A percentile compares a stretch with the other conserved stretches of the same genome.
Evolutionary conservation across 2,888 invertebrate genomes (phyloP).

Genomic region (Euzophera pinguis): DNA sequence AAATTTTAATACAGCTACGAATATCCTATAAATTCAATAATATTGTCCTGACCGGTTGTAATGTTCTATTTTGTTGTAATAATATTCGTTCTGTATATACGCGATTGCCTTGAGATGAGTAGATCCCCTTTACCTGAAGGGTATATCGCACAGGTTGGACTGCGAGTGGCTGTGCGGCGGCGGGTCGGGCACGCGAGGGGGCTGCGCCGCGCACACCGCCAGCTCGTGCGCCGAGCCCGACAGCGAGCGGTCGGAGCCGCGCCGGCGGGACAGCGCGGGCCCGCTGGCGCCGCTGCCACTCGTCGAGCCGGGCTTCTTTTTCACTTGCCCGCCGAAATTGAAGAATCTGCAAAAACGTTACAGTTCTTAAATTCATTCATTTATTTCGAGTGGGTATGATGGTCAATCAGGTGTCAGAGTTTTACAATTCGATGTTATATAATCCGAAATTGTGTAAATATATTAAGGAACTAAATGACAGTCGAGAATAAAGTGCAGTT

Average conservation of each 20-base stretch:
- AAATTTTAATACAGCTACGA: too few species aligned
- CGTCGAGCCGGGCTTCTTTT: constrained; percentile 86
- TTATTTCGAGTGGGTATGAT: not conserved
- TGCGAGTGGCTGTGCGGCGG: constrained; percentile 95
- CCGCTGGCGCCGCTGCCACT: constrained; percentile 53
- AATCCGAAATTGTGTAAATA: too few species aligned
- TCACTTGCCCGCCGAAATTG: constrained; percentile 92
- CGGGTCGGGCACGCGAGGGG: constrained; percentile 81
- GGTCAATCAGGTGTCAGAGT: too few species aligned
- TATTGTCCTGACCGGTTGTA: too few species aligned
- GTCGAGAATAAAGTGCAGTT: too few species aligned
- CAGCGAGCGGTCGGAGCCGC: constrained; percentile 91
- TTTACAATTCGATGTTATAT: too few species aligned
- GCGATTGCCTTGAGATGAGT: too few species aligned
- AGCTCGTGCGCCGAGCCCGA: constrained; percentile 92
- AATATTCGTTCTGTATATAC: too few species aligned
- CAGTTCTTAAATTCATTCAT: not conserved
- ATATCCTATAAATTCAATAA: too few species aligned
- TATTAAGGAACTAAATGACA: too few species aligned
- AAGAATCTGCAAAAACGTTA: constrained; percentile 84
- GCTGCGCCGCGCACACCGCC: constrained; percentile 84
- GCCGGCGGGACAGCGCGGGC: constrained; percentile 78
- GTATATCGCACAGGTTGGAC: constrained; percentile 91
- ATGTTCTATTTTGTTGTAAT: too few species aligned
- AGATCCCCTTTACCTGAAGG: constrained; percentile 91